Conservation (phyloP, 1,140 invertebrate species). For the Ylistrum balloti region DNA sequence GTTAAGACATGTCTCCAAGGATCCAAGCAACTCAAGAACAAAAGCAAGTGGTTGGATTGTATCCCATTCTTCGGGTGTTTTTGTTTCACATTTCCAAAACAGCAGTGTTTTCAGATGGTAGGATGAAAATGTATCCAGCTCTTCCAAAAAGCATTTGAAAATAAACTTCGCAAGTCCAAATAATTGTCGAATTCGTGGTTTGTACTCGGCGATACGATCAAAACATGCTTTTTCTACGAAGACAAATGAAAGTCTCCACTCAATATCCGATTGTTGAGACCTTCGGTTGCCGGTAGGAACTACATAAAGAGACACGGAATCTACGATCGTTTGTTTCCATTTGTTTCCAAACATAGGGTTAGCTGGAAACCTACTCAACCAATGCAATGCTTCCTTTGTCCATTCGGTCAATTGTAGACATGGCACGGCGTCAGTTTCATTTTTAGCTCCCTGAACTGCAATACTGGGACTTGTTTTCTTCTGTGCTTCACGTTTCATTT, state of each 20-base stretch:
- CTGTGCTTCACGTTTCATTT: background rate
- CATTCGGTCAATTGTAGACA: conserved; percentile 49
- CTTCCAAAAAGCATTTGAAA: conserved; percentile 48
- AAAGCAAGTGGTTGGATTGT: background rate
- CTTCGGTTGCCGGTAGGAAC: conserved; percentile 58
- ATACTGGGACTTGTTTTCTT: conserved; percentile 51
- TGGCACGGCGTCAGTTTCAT: conserved; percentile 59
- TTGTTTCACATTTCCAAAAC: conserved; percentile 44
- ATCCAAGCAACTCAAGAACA: background rate
- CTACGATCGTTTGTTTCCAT: background rate
- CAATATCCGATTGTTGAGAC: conserved; percentile 2
- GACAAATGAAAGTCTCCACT: conserved; percentile 59
- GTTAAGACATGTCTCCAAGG: conserved; percentile 37
- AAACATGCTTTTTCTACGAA: conserved; percentile 56
- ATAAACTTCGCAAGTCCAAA: conserved; percentile 58
- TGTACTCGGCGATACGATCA: conserved; percentile 6
- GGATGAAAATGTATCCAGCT: conserved; percentile 54
- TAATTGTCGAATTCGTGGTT: conserved; percentile 43
- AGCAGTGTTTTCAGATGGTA: conserved; percentile 59
- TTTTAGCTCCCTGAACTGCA: conserved; percentile 51
- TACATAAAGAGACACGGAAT: conserved; percentile 44
- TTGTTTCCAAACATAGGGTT: background rate
- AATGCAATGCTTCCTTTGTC: conserved; percentile 36
- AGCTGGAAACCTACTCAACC: background rate
- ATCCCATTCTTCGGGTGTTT: background rate